Percentiles rank a stretch among this genome's conserved stretches.
phyloP scores from a whole-genome alignment of 2,888 invertebrate species.

The Caenorhabditis japonica region DNA sequence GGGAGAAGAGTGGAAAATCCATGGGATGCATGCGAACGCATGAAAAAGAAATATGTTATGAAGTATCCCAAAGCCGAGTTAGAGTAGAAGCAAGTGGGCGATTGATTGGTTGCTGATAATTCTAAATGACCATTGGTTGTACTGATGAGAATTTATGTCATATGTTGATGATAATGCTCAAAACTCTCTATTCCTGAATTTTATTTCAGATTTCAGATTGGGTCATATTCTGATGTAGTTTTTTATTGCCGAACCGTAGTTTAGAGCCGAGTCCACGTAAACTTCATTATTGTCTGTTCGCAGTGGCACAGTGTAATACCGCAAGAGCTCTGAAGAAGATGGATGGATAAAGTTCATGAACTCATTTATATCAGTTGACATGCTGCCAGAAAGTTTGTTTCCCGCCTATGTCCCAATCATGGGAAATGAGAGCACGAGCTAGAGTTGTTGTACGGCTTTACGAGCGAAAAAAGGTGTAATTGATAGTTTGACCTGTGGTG shows the following conservation, averaged over 20 bases:
- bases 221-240: too few species aligned
- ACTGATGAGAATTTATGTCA: too few species aligned
- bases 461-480: constrained; percentile 28
- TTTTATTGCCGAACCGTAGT: too few species aligned
- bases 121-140: not conserved
- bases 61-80: constrained; percentile 5
- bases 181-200: too few species aligned
- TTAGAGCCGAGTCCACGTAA: too few species aligned
- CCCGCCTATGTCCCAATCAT: not conserved
- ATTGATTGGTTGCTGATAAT: not conserved
- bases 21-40: constrained; percentile 39
- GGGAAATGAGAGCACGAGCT: constrained; percentile 9
- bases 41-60: constrained; percentile 28
- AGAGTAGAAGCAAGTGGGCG: not conserved
- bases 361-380: constrained; percentile 46
- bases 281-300: too few species aligned
- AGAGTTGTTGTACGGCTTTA: constrained; percentile 3
- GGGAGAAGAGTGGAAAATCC: constrained; percentile 12
- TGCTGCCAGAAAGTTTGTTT: not conserved
- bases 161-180: too few species aligned
- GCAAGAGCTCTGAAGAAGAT: constrained; percentile 38
- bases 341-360: constrained; percentile 30
- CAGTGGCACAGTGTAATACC: constrained; percentile 54
- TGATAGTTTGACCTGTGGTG: constrained; percentile 52
- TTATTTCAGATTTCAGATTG: too few species aligned